A percentile compares a stretch with the other conserved stretches of the same genome.
phyloP scores from a whole-genome alignment of 2,113 vertebrate genomes.

The Corvus cornix region DNA sequence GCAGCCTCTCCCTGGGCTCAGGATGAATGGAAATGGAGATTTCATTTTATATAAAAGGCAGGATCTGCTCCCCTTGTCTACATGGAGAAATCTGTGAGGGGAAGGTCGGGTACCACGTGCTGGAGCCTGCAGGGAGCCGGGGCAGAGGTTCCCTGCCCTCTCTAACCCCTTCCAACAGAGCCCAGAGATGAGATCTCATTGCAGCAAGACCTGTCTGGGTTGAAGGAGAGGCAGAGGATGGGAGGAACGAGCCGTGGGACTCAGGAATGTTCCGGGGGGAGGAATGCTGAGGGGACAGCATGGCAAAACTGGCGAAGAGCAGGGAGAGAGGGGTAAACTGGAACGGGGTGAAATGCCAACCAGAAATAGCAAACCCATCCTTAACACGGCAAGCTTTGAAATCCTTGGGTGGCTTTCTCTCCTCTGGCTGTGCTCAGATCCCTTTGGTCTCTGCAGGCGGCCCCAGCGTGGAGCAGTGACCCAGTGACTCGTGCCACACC shows the following conservation, averaged over 20 bases:
- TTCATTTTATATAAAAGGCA: not conserved
- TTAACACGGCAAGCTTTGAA: not conserved
- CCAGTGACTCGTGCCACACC: fast-evolving
- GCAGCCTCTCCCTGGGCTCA: not conserved
- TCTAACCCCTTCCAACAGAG: not conserved
- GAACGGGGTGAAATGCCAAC: fast-evolving
- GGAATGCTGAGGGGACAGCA: not conserved
- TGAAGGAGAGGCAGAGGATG: not conserved
- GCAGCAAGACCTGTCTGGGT: not conserved
- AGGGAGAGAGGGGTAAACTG: not conserved
- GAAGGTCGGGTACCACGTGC: fast-evolving
- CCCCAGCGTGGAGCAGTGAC: fast-evolving
- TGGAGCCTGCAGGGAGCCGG: fast-evolving
- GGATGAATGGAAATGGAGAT: fast-evolving
- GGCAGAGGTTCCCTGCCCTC: not conserved
- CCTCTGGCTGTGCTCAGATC: not conserved
- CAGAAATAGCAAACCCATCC: not conserved
- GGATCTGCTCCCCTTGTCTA: not conserved
- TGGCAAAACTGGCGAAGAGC: fast-evolving
- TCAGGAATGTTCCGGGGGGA: fast-evolving
- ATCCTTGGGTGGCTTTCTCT: not conserved
- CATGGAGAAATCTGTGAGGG: not conserved
- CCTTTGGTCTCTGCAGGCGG: not conserved
- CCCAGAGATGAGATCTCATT: not conserved
- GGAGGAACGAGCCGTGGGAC: not conserved